Evolutionary conservation across 2,888 invertebrate species (phyloP).

Genomic region (Tetheella fluctuosa): DNA sequence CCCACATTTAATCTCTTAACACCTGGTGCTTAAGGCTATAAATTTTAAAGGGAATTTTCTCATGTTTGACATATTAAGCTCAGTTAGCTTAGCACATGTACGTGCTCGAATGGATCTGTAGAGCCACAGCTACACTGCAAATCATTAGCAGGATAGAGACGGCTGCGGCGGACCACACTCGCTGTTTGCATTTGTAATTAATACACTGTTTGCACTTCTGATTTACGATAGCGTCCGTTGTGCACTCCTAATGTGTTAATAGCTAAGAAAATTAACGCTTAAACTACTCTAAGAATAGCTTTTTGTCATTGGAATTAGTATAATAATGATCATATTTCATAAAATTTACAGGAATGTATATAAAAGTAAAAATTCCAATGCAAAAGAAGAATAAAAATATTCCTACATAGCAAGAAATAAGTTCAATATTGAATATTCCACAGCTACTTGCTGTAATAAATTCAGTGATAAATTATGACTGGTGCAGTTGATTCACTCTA

Average conservation of each 20-base stretch:
- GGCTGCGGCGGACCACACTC: conserved; percentile 79
- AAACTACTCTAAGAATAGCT: not conserved
- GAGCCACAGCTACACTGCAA: conserved; percentile 69
- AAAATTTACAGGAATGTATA: not conserved
- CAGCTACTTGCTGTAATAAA: not conserved
- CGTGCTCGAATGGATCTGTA: conserved; percentile 22
- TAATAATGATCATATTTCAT: not conserved
- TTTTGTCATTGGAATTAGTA: not conserved
- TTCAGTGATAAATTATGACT: conserved; percentile 8
- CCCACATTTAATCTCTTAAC: not conserved
- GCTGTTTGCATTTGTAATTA: conserved; percentile 84
- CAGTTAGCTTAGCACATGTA: not conserved
- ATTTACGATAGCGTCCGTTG: conserved; percentile 79
- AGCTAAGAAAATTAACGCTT: conserved; percentile 73
- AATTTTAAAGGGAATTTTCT: conserved; percentile 40
- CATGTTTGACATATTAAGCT: conserved; percentile 41
- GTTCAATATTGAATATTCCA: conserved; percentile 2
- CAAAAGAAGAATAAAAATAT: not conserved
- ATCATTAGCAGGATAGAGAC: conserved; percentile 82
- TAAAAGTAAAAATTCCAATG: not conserved
- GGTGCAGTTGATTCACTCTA: conserved; percentile 5
- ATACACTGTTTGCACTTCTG: conserved; percentile 82
- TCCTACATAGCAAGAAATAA: not conserved
- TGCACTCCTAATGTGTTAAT: conserved; percentile 80
- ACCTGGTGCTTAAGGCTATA: conserved; percentile 23